These are phyloP conservation scores for Hemiscyllium ocellatum DNA, from an alignment of 2,113 vertebrate genomes.

Conservation along the genomic window DNA sequence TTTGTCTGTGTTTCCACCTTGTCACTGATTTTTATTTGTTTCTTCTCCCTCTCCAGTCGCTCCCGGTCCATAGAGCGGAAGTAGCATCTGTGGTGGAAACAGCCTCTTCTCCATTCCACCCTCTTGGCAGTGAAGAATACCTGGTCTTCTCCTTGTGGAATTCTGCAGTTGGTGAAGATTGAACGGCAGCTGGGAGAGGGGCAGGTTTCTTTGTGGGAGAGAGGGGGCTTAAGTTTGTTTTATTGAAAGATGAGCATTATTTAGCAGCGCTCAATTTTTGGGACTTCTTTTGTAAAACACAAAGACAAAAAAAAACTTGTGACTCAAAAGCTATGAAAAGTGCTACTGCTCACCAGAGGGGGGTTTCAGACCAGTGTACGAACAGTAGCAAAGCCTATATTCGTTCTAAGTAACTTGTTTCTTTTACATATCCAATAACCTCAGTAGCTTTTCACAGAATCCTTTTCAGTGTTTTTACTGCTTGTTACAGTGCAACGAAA, in stretches of 20 bases:
- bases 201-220: not conserved
- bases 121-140: not conserved
- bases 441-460: not conserved
- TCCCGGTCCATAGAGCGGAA: constrained; percentile 11
- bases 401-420: not conserved
- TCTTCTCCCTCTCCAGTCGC: not conserved
- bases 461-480: not conserved
- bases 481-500: not conserved
- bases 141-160: not conserved
- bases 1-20: not conserved
- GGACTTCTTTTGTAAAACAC: constrained; percentile 2
- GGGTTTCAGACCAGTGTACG: not conserved
- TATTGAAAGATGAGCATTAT: constrained; percentile 14
- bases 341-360: not conserved
- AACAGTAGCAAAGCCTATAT: not conserved
- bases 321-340: not conserved
- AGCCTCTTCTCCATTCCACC: not conserved
- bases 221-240: not conserved
- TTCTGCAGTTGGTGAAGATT: not conserved
- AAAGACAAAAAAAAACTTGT: constrained; percentile 21
- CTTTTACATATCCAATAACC: not conserved
- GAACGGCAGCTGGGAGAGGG: not conserved
- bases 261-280: constrained; percentile 15
- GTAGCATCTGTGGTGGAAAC: not conserved
- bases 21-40: not conserved